These are phyloP conservation scores for Noctua pronuba DNA, from an alignment of 2,888 invertebrate species.

Conservation along the genomic window DNA sequence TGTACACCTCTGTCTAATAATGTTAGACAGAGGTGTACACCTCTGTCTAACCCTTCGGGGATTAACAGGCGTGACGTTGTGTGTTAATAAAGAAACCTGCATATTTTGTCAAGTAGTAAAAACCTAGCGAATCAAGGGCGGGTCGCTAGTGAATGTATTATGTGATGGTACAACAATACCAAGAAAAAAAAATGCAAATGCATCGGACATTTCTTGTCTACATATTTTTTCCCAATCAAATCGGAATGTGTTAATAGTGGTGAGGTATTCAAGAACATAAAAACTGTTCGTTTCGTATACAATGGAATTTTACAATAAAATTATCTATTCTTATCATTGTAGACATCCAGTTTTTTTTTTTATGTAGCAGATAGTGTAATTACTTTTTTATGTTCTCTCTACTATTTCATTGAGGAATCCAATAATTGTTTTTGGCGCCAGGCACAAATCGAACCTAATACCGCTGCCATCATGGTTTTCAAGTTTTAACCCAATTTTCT, in stretches of 20 bases:
- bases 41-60: no score
- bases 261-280: conserved; percentile 33
- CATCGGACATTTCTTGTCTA: conserved; percentile 9
- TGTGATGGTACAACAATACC: neutral
- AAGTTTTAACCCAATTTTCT: neutral
- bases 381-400: neutral
- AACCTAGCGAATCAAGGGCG: neutral
- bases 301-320: conserved; percentile 25
- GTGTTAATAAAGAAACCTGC: neutral
- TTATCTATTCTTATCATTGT: neutral
- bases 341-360: conserved; percentile 6
- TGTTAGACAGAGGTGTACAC: no score
- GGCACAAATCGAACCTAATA: neutral
- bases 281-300: conserved; percentile 18
- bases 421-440: neutral
- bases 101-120: neutral
- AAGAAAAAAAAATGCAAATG: neutral
- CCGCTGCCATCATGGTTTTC: neutral
- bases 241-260: conserved; percentile 45
- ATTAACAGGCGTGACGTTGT: no score
- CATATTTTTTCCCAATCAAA: conserved; percentile 48
- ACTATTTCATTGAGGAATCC: neutral
- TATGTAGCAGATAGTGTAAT: neutral
- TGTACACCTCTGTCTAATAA: no score
- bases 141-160: no score